A percentile compares a stretch with the other conserved stretches of the same genome.
Evolutionary conservation across 2,888 invertebrate genomes (phyloP).

Genomic region (Nyleta sp.): DNA sequence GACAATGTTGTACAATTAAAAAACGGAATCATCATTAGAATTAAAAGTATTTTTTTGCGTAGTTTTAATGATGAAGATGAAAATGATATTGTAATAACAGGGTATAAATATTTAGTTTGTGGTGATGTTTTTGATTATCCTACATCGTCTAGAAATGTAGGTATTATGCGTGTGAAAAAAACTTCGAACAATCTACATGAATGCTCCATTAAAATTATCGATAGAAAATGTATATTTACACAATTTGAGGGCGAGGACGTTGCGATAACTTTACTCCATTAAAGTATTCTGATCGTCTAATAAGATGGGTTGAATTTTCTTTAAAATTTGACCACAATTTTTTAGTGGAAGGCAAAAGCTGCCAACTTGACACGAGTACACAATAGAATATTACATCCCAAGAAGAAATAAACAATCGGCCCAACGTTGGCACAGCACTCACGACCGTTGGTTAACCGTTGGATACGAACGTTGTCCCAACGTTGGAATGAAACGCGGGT

Average conservation of each 20-base stretch:
- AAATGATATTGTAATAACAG: background rate
- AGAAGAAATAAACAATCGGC: too few species aligned
- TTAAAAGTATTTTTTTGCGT: conserved; percentile 12
- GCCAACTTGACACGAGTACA: too few species aligned
- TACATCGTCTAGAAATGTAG: conserved; percentile 9
- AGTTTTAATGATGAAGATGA: background rate
- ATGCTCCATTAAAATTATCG: conserved; percentile 6
- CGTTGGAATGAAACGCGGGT: too few species aligned
- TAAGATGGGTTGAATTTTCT: too few species aligned
- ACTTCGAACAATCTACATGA: background rate
- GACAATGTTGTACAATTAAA: conserved; percentile 22
- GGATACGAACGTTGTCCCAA: too few species aligned
- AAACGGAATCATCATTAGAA: conserved; percentile 15
- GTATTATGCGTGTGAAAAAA: conserved; percentile 19
- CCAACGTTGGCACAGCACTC: too few species aligned
- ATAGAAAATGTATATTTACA: conserved; percentile 20
- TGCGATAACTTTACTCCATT: too few species aligned
- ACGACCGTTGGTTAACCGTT: too few species aligned
- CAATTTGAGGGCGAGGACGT: background rate
- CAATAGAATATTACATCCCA: too few species aligned
- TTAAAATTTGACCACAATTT: too few species aligned
- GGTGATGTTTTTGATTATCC: conserved; percentile 29
- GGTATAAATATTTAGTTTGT: background rate
- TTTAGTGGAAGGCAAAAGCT: too few species aligned
- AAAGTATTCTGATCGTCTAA: too few species aligned